Evolutionary conservation across 2,888 invertebrate genomes (phyloP), one percentile per base, ranked within the genome.

Genomic region (Drosophila barbarae): DNA sequence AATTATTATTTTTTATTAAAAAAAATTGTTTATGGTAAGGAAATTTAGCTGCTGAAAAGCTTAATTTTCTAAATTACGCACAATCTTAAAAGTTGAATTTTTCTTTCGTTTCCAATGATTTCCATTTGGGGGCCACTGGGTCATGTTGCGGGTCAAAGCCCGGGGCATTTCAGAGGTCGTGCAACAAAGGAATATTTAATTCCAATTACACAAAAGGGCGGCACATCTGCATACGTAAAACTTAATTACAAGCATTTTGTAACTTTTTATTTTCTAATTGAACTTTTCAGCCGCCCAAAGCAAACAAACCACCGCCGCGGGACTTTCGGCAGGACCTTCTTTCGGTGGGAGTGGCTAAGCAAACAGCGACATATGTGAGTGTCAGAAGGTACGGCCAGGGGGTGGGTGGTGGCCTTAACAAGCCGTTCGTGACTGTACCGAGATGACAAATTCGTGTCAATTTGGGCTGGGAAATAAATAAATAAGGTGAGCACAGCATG

Each of bases 401-500:
- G 69, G 63, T 67, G 60, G 53, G 30, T 47, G 26, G 54, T 46
- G 28, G 30, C 9, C 18, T 12, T 32, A 23, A 32, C 21, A 30
- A 34, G 30, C 46, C 34, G 46, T 47, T 47, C 32, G 15, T 13
- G 47, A 66, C 73, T 75, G 71, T 71, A 57, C 71, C 69, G 53
- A 68, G 69, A 81, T 84, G 78, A 81, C 82, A 84, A 84, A 81
- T 81, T 72, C 85, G 69, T 84, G 79, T 80, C 71, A 76, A n/a
- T 77, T 77, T 79, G 59, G 56, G 50, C 49, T 53, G 44, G 41
- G 61, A 75, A 83, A 72, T 78, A 78, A 79, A 78, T 83, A 83
- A 84, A 78, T 82, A 84, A 81, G 68, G 60, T 70, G 58, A 32
- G 60, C 65, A 59, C 36, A 30, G 26, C 26, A 26, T 50, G 46